Evolutionary conservation across 2,797 vertebrate genomes (phyloP).

Genomic region (Aplochiton taeniatus): DNA sequence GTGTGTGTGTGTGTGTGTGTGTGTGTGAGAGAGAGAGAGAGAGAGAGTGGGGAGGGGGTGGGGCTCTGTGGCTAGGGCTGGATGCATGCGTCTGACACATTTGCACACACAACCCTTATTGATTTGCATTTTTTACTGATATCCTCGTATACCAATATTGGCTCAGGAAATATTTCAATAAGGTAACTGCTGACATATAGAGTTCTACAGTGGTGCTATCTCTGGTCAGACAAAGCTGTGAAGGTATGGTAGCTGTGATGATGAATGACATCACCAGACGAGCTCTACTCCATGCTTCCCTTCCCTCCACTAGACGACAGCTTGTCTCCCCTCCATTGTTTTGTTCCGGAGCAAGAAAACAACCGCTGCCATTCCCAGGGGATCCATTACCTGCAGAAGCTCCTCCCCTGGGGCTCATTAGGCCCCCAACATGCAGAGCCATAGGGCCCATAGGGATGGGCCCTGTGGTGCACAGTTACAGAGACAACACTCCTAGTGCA

Average conservation of each 20-base stretch:
- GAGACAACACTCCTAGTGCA: not conserved
- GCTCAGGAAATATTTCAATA: not conserved
- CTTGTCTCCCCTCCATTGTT: conserved; percentile 41
- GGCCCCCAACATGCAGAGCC: conserved; percentile 46
- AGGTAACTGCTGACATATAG: not conserved
- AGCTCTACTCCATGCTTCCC: too few species aligned
- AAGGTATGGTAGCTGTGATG: too few species aligned
- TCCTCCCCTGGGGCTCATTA: conserved; percentile 58
- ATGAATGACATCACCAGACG: too few species aligned
- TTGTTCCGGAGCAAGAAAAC: conserved; percentile 66
- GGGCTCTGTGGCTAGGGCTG: not conserved
- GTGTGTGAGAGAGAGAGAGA: conserved; percentile 12
- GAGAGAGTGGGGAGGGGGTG: conserved; percentile 1
- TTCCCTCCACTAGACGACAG: conserved; percentile 6
- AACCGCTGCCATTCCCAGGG: conserved; percentile 72
- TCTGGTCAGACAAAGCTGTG: not conserved
- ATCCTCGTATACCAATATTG: conserved; percentile 3
- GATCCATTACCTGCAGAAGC: conserved; percentile 68
- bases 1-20: conserved; percentile 11
- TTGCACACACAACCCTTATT: not conserved
- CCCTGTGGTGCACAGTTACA: conserved; percentile 61
- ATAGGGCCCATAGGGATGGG: conserved; percentile 32
- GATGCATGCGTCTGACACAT: not conserved
- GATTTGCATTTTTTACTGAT: conserved; percentile 15
- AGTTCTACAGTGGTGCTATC: not conserved